phyloP scores from a whole-genome alignment of 1,140 invertebrate species.

The Octopus sinensis region DNA sequence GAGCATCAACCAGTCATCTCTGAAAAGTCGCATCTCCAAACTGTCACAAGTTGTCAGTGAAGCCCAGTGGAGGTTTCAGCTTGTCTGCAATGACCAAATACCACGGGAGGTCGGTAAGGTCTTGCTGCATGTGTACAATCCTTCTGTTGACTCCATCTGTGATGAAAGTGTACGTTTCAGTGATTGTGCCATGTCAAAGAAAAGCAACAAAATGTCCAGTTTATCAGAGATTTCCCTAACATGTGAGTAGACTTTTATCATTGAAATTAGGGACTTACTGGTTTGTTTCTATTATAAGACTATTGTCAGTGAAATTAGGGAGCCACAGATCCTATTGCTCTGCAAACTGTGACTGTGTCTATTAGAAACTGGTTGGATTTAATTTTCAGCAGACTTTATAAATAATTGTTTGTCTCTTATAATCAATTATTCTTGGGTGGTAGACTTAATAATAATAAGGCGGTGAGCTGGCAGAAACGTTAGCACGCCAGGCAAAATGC shows the following conservation, averaged over 20 bases:
- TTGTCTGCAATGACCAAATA: constrained; percentile 48
- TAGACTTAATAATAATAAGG: too few species aligned
- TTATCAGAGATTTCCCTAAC: constrained; percentile 7
- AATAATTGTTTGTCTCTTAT: too few species aligned
- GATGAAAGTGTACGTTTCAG: constrained; percentile 26
- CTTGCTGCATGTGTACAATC: constrained; percentile 32
- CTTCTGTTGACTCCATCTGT: constrained; percentile 30
- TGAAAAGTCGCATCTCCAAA: constrained; percentile 38
- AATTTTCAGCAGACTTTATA: too few species aligned
- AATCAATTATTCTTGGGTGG: too few species aligned
- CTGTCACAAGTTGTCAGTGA: constrained; percentile 52
- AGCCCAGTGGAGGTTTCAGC: constrained; percentile 53
- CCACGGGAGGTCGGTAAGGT: constrained; percentile 42
- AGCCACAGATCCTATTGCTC: too few species aligned
- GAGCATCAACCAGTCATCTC: constrained; percentile 33
- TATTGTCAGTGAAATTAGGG: too few species aligned
- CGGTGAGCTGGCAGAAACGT: too few species aligned
- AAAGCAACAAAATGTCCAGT: constrained; percentile 27
- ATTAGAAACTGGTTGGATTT: too few species aligned
- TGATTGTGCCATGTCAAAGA: constrained; percentile 14
- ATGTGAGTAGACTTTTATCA: background rate
- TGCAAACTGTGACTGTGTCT: too few species aligned
- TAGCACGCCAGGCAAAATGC: too few species aligned
- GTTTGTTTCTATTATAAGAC: too few species aligned
- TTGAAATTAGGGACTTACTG: too few species aligned